Base-by-base conservation (phyloP, 53 echinoderm and acorn worm species). In the Zoroaster sp. region DNA sequence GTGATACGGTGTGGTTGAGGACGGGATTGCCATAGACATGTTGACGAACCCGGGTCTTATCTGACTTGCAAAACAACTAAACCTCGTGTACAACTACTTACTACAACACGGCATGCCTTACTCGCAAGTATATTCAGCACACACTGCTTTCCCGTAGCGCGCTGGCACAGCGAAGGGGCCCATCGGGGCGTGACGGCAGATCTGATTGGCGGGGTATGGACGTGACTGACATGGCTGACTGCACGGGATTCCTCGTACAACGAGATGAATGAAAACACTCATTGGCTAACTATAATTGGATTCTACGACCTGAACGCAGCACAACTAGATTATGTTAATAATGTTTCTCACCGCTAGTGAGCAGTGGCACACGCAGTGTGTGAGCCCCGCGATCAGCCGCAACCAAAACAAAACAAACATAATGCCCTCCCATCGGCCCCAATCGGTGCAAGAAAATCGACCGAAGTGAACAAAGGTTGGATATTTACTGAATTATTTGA, bases 11-110 rank as follows among this genome's bases (percentile, higher is more conserved):
- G 82, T 54, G 55, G 73, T 36, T 1, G 85, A 67, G 40, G 70
- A 70, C 17, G 82, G 66, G 23, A 85, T 85, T 85, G 85, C 52
- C 85, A 85, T 85, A 42, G 85, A 85, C 85, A 85, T 85, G 51
- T 49, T 85, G 85, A 70, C 85, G 47, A 49, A 46, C 73, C 69
- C 51, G n/a, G 51, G 65, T 69, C 92, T 92, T 72, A 94, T 94
- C 94, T 94, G 92, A 94, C 94, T 94, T 94, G 94, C 94, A 92
- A 94, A 94, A 80, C 67, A 80, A 83, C 45, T 74, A 66, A 77
- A 76, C 39, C 66, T 66, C 69, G 67, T 51, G 87, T 73, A 67
- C 49, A 39, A 45, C 73, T 28, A 87, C 74, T 49, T 14, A 74
- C 37, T 28, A 53, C 75, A 41, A 74, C 44, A 49, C 49, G n/a